phyloP scores from a whole-genome alignment of 1,140 invertebrate species.

The Dermatophagoides farinae region DNA sequence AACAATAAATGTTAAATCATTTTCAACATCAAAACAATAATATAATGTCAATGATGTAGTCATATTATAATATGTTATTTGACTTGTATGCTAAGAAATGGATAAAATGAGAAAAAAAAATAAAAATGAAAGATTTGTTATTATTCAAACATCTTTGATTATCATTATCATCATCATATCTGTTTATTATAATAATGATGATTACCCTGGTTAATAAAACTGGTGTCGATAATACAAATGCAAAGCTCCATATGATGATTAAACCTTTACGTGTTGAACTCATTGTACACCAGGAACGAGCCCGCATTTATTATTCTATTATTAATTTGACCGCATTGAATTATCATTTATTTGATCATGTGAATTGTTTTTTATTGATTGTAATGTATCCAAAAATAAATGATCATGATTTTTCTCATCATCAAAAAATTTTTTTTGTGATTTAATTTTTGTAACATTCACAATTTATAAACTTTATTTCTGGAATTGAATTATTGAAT shows the following conservation, averaged over 20 bases:
- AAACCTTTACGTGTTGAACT: slow-evolving; percentile 28
- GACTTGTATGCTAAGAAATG: slow-evolving; percentile 11
- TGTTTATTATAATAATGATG: background rate
- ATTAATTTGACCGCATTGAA: slow-evolving; percentile 21
- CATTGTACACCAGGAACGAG: slow-evolving; percentile 28
- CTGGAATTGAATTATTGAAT: no score
- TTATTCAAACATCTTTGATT: background rate
- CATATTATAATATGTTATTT: slow-evolving; percentile 25
- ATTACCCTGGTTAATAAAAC: slow-evolving; percentile 26
- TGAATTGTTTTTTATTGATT: no score
- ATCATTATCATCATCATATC: no score
- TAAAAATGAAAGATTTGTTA: background rate
- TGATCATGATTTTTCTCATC: no score
- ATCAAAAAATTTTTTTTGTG: no score
- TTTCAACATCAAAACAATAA: slow-evolving; percentile 24
- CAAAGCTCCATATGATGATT: slow-evolving; percentile 26
- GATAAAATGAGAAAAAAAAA: background rate
- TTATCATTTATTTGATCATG: background rate
- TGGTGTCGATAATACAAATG: slow-evolving; percentile 25
- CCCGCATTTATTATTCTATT: slow-evolving; percentile 30
- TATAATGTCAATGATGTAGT: slow-evolving; percentile 22
- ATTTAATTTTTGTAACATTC: no score
- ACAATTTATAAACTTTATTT: no score
- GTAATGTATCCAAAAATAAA: no score
- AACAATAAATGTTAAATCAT: slow-evolving; percentile 20